Conservation (phyloP, 2,888 invertebrate species). For the Conistra vaccinii region DNA sequence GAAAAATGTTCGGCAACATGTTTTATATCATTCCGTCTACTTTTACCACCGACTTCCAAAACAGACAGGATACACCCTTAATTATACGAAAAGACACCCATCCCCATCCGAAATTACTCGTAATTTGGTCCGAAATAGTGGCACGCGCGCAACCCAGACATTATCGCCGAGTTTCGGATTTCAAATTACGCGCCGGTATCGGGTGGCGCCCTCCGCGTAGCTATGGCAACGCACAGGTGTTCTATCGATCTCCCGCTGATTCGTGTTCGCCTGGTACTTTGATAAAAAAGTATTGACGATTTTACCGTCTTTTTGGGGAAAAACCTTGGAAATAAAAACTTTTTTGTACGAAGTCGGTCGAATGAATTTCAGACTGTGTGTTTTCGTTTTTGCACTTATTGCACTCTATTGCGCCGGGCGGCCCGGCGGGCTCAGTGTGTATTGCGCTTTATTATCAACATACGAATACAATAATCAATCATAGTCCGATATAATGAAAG, state of each 20-base stretch:
- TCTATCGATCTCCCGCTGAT: slow-evolving; percentile 83
- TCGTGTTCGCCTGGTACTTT: slow-evolving; percentile 75
- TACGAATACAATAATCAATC: background rate
- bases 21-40: slow-evolving; percentile 67
- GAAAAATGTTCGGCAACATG: slow-evolving; percentile 57
- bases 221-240: slow-evolving; percentile 88
- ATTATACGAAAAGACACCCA: slow-evolving; percentile 74
- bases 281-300: slow-evolving; percentile 53
- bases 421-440: too few species aligned
- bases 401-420: too few species aligned
- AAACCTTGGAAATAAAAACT: background rate
- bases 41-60: slow-evolving; percentile 63
- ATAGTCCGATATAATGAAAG: background rate
- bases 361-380: background rate
- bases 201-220: slow-evolving; percentile 88
- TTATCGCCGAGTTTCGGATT: slow-evolving; percentile 89
- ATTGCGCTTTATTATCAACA: too few species aligned
- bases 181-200: slow-evolving; percentile 90
- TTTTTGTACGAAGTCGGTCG: background rate
- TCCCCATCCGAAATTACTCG: slow-evolving; percentile 81
- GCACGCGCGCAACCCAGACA: slow-evolving; percentile 83
- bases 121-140: slow-evolving; percentile 83
- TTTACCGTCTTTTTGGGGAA: slow-evolving; percentile 49
- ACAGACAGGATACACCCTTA: slow-evolving; percentile 72
- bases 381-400: background rate